A percentile compares a stretch with the other conserved stretches of the same genome.
Conservation (phyloP, 2,113 vertebrate species). For the Malurus melanocephalus region DNA sequence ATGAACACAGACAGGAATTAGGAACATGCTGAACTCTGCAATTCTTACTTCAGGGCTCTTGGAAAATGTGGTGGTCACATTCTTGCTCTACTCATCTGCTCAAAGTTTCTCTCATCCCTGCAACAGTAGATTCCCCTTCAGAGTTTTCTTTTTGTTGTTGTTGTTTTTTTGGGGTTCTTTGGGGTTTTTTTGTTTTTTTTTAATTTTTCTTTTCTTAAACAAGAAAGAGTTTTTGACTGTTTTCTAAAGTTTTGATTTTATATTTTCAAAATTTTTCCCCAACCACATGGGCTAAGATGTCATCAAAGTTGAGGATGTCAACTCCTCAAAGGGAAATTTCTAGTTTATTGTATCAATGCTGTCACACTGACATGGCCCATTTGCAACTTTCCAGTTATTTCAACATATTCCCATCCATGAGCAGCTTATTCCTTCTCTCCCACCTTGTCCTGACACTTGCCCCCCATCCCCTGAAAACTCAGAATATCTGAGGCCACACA, state of each 20-base stretch:
- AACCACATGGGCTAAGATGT: not conserved
- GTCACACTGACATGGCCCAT: not conserved
- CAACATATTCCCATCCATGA: not conserved
- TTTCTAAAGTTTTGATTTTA: not conserved
- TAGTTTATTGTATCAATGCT: not conserved
- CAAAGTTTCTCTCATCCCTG: not conserved
- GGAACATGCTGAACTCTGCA: not conserved
- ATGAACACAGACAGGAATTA: not conserved
- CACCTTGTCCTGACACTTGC: not conserved
- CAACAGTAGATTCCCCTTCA: not conserved
- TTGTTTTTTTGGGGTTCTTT: too few relatives aligned
- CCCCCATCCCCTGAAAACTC: not conserved
- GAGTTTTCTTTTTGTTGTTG: accelerated
- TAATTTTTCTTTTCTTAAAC: not conserved
- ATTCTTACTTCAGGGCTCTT: not conserved
- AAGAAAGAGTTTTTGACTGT: not conserved
- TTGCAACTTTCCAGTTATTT: not conserved
- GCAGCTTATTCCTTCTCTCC: not conserved
- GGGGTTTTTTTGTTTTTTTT: too few relatives aligned
- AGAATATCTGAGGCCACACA: not conserved
- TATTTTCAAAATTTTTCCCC: not conserved
- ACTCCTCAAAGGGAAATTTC: not conserved
- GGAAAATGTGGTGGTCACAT: not conserved
- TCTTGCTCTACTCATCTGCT: not conserved
- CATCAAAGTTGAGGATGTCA: not conserved